Evolutionary conservation across 1,140 invertebrate genomes (phyloP), one percentile per base, ranked within the genome.

Genomic region (Heliconius himera): DNA sequence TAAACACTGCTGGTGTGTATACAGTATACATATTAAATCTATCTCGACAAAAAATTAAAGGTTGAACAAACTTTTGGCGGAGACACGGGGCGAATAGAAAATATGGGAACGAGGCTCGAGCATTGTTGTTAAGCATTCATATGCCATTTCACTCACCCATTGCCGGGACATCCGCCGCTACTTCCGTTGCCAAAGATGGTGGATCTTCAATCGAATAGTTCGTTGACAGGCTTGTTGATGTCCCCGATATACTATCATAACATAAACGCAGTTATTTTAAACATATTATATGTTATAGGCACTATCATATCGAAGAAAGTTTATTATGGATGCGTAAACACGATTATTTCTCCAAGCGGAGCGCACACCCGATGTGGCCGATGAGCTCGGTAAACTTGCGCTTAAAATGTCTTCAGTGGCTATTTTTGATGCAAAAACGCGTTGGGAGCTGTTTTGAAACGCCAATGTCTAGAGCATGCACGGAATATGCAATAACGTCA

Each of bases 121-220:
- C 84, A 91, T 92, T 92, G 90, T 91, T 90, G 89, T 92, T 89
- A 91, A 89, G 89, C 90, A 94, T 94, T 94, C 91, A 93, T 91
- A 92, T 93, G 91, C 86, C 85, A 90, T 84, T 87, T 85, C 85
- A 88, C 92, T 94, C 88, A 94, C 93, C 92, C 93, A 94, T 94
- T 84, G 90, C 88, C 88, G 91, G 90, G 91, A 94, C 93, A 92
- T 94, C 93, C 93, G 93, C 85, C 87, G 89, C 84, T 90, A 87
- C 91, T 94, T 94, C 93, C 93, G 93, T 89, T 93, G 91, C 93
- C 93, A 93, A 94, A 94, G 93, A 94, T 93, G 93, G 93, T 86
- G 88, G 89, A 92, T 93, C 90, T 89, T 89, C 84, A 85, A 83
- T 84, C 83, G 84, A 46, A 86, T 90, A 89, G 92, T 94, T 92